Percentiles rank a stretch among this genome's conserved stretches.
These are phyloP conservation scores for Arvicanthis niloticus DNA, from an alignment of 2,113 vertebrate species.

Conservation along the genomic window DNA sequence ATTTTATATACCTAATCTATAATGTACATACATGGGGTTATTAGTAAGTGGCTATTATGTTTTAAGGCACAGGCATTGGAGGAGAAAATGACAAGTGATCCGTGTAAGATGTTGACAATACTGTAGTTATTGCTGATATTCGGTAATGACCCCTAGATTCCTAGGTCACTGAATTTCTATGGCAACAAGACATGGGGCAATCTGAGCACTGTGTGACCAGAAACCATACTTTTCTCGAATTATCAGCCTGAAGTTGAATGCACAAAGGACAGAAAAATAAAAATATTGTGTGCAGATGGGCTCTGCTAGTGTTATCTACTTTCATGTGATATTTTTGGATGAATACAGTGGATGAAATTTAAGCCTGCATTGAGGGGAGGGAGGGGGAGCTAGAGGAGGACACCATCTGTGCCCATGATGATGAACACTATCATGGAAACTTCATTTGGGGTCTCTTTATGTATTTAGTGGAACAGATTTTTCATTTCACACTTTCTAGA, in stretches of 20 bases:
- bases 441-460: conserved; percentile 76
- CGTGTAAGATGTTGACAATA: background rate
- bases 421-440: conserved; percentile 64
- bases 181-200: background rate
- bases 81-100: background rate
- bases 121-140: background rate
- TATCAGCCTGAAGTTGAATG: background rate
- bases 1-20: background rate
- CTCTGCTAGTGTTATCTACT: conserved; percentile 33
- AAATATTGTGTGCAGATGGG: background rate
- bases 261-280: conserved; percentile 37
- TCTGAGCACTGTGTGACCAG: background rate
- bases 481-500: conserved; percentile 82
- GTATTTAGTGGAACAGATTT: conserved; percentile 78
- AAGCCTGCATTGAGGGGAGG: background rate
- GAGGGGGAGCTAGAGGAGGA: conserved; percentile 10
- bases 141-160: background rate
- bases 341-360: conserved; percentile 58
- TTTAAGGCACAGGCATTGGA: background rate
- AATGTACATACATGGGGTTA: background rate
- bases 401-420: conserved; percentile 71
- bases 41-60: background rate
- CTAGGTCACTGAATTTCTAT: conserved; percentile 14
- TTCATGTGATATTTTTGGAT: conserved; percentile 35
- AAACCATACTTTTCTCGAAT: background rate